Conservation (phyloP, 2,888 invertebrate species). For the Eudemis profundana region DNA sequence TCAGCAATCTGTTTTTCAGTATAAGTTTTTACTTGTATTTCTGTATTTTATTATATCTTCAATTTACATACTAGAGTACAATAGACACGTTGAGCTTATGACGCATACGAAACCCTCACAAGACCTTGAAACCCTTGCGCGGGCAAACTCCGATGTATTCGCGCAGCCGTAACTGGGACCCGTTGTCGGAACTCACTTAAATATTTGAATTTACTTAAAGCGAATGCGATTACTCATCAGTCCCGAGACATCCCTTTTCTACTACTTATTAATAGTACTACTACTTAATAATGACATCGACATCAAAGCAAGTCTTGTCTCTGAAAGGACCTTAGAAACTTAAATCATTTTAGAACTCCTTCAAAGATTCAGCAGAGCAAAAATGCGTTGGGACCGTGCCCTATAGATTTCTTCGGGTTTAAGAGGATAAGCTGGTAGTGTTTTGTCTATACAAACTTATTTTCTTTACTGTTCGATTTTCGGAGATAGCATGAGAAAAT, state of each 20-base stretch:
- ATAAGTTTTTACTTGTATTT: too few relatives aligned
- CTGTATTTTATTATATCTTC: too few relatives aligned
- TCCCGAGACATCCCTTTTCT: constrained; percentile 8
- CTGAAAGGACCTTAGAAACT: constrained; percentile 29
- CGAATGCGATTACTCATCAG: constrained; percentile 23
- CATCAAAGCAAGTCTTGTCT: constrained; percentile 31
- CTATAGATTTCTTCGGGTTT: constrained; percentile 20
- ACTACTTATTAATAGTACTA: constrained; percentile 20
- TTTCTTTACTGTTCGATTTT: too few relatives aligned
- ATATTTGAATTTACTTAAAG: constrained; percentile 18
- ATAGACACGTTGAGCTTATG: too few relatives aligned
- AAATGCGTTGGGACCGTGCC: constrained; percentile 15
- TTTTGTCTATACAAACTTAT: too few relatives aligned
- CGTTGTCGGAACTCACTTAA: constrained; percentile 11
- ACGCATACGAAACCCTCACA: background rate
- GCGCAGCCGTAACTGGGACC: background rate
- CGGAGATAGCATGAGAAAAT: too few relatives aligned
- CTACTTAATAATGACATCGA: too few relatives aligned
- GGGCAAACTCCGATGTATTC: constrained; percentile 5
- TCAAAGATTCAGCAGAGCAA: constrained; percentile 37
- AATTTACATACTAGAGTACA: too few relatives aligned
- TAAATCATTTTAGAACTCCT: constrained; percentile 40
- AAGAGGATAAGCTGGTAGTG: too few relatives aligned
- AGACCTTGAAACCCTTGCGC: background rate
- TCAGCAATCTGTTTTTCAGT: too few relatives aligned